phyloP scores from a whole-genome alignment of 2,797 vertebrate species.

The Syncerus caffer region DNA sequence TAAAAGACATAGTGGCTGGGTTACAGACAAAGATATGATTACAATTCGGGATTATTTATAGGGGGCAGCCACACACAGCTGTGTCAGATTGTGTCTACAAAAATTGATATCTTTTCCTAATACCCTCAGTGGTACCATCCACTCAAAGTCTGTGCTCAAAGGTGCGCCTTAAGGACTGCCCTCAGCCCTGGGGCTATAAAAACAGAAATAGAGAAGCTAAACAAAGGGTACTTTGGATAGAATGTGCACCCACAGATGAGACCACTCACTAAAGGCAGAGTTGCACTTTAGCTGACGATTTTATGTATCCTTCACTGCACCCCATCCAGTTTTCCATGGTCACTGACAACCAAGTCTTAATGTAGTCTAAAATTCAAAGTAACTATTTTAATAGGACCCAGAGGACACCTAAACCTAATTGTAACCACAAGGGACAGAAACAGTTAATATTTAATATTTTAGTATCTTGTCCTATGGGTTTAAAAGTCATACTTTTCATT shows the following conservation, averaged over 20 bases:
- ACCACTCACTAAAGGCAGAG: not conserved
- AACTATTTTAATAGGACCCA: not conserved
- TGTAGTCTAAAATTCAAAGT: not conserved
- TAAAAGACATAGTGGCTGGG: not conserved
- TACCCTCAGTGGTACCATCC: not conserved
- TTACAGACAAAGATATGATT: not conserved
- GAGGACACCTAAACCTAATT: not conserved
- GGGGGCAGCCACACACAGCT: not conserved
- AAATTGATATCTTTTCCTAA: not conserved
- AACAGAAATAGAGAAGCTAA: not conserved
- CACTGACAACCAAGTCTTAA: not conserved
- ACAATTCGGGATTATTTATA: not conserved
- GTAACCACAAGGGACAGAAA: not conserved
- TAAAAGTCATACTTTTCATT: constrained; percentile 17
- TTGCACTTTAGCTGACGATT: not conserved
- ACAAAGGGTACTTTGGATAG: not conserved
- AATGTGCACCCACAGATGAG: not conserved
- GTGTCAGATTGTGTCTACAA: not conserved
- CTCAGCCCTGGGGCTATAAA: not conserved
- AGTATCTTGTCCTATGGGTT: not conserved
- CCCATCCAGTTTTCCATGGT: not conserved
- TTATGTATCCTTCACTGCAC: not conserved
- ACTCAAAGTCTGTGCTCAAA: not conserved
- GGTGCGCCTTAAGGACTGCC: not conserved
- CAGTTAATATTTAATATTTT: not conserved